phyloP scores from a whole-genome alignment of 2,888 invertebrate genomes.

The Dicycla oo region DNA sequence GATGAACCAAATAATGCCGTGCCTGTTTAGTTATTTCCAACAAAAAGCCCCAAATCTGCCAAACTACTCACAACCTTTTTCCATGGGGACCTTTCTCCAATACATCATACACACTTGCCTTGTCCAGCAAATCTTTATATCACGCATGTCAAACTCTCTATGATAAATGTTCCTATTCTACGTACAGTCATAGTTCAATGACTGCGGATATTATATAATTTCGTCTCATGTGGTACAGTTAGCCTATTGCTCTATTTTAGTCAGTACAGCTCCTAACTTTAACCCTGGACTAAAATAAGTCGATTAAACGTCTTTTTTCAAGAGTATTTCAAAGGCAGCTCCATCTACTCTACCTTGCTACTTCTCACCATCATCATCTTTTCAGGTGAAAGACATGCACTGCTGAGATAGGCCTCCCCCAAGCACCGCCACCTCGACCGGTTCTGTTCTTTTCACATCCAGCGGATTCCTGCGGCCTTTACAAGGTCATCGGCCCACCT shows the following conservation, averaged over 20 bases:
- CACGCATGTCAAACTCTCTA: conserved; percentile 14
- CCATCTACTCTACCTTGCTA: too few species aligned
- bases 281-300: neutral
- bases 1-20: neutral
- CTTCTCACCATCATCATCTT: too few species aligned
- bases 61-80: neutral
- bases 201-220: conserved; percentile 52
- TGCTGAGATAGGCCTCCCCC: too few species aligned
- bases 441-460: too few species aligned
- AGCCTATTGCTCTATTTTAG: conserved; percentile 48
- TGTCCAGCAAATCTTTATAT: neutral
- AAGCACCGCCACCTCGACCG: too few species aligned
- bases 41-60: neutral
- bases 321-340: too few species aligned
- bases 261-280: neutral
- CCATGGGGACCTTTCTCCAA: neutral
- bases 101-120: neutral
- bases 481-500: too few species aligned
- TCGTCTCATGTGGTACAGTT: conserved; percentile 17
- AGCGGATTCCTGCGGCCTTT: too few species aligned
- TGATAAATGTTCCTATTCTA: conserved; percentile 34
- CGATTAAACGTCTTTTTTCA: too few species aligned
- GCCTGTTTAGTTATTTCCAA: neutral
- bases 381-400: too few species aligned
- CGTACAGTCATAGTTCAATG: conserved; percentile 45